Base-by-base conservation (phyloP, 2,113 vertebrate genomes). In the Brachyhypopomus occidentalis region DNA sequence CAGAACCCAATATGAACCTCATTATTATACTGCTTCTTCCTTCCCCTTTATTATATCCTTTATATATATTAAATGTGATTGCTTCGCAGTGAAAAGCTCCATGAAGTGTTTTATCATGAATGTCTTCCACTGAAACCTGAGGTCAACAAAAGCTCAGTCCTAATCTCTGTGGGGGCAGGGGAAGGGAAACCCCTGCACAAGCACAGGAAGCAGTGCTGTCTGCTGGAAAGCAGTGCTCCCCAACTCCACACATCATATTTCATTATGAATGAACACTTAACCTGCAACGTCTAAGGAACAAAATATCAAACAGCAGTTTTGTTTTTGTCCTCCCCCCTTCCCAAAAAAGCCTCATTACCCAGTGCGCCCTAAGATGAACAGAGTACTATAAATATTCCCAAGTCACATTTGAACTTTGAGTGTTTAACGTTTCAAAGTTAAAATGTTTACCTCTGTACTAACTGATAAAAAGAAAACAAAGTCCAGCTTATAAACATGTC, bases 391-490 rank as follows among this genome's bases (percentile, higher is more conserved):
- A 23, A 45, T 38, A 22, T 41, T 41, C 34, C 23, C 22, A 36
- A 41, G 34, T 20, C 17, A 71, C 55, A 41, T 22, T 41, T 71
- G 67, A 79, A 14, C 62, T 77, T 36, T 67, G 62, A 27, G 52
- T 11, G 34, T 11, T 30, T 30, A 30, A 30, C 30, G 30, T 30
- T 30, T 30, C 30, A 30, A 52, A 77, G 20, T n/a, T 48, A 64
- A 17, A 64, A 20, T 48, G 41, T 77, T 77, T 77, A 48, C 75
- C 23, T 64, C 25, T 64, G 23, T 19, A 64, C 41, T 58, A 66
- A 34, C 1, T 30, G 34, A 1, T 19, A 17, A 11, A 25, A 11
- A 25, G 9, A 4, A 25, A 27, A n/a, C 60, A 63, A 66, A 66
- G 63, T 27, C 34, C 27, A 66, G 9, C 16, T 2, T 20, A 11